phyloP scores from a whole-genome alignment of 2,797 vertebrate genomes.

The Allobates femoralis region DNA sequence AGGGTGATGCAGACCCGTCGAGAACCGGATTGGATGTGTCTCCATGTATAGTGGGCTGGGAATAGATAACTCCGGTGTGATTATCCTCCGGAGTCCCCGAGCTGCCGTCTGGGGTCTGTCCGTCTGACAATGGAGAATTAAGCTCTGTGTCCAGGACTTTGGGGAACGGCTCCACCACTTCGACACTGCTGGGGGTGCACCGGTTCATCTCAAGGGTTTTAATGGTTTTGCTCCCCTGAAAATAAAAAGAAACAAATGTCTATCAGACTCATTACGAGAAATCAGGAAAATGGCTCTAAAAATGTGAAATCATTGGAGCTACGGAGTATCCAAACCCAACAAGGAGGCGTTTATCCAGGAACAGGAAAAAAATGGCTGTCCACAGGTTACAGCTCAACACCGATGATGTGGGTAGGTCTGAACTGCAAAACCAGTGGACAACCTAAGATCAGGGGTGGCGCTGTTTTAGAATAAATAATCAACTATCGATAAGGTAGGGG shows the following conservation, averaged over 20 bases:
- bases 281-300: no score
- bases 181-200: conserved; percentile 87
- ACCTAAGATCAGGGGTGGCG: no score
- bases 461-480: no score
- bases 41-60: conserved; percentile 76
- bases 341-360: no score
- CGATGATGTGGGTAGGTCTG: no score
- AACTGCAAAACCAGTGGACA: no score
- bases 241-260: not conserved
- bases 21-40: conserved; percentile 73
- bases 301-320: no score
- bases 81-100: conserved; percentile 75
- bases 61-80: conserved; percentile 77
- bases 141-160: conserved; percentile 80
- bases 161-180: conserved; percentile 84
- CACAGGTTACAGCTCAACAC: no score
- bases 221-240: conserved; percentile 65
- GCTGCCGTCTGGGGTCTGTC: conserved; percentile 78
- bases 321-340: no score
- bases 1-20: conserved; percentile 80
- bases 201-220: conserved; percentile 91
- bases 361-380: no score
- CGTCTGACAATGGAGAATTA: conserved; percentile 69
- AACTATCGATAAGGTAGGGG: no score
- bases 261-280: not conserved